A percentile compares a stretch with the other conserved stretches of the same genome.
Conservation (phyloP, 2,888 invertebrate species). For the Sinotaia quadrata region DNA sequence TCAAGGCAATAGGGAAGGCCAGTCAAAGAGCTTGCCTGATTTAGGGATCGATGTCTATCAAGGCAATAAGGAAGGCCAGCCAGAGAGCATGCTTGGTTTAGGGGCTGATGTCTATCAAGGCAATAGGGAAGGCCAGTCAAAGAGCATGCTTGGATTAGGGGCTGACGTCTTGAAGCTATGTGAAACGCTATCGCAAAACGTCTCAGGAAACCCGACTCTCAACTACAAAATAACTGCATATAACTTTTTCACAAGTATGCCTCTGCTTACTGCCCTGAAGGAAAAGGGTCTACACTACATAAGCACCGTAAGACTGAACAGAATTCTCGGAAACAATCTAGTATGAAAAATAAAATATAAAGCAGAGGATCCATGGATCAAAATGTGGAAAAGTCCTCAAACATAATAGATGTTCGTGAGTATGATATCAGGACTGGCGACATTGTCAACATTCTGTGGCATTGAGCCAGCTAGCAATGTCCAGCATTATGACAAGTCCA, state of each 20-base stretch:
- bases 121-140: not conserved
- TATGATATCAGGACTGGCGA: too few relatives aligned
- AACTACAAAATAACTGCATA: conserved; percentile 22
- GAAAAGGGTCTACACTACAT: conserved; percentile 4
- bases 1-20: too few relatives aligned
- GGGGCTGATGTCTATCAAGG: conserved; percentile 32
- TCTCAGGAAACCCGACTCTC: not conserved
- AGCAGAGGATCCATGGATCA: conserved; percentile 9
- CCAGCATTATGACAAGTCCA: too few relatives aligned
- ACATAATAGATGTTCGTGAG: too few relatives aligned
- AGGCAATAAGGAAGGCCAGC: too few relatives aligned
- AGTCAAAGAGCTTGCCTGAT: too few relatives aligned
- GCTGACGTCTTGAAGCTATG: conserved; percentile 28
- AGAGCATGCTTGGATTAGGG: conserved; percentile 12
- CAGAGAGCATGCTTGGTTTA: too few relatives aligned
- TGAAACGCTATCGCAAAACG: not conserved
- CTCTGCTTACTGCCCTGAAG: conserved; percentile 9
- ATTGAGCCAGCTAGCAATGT: too few relatives aligned
- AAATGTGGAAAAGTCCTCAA: conserved; percentile 6
- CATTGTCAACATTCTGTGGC: too few relatives aligned
- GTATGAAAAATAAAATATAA: not conserved
- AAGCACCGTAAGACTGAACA: conserved; percentile 8
- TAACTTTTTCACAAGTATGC: conserved; percentile 20
- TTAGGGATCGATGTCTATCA: too few relatives aligned
- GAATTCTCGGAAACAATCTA: conserved; percentile 1